Evolutionary conservation across 2,888 invertebrate species (phyloP).

Genomic region (Rambutsinella grinnellia): DNA sequence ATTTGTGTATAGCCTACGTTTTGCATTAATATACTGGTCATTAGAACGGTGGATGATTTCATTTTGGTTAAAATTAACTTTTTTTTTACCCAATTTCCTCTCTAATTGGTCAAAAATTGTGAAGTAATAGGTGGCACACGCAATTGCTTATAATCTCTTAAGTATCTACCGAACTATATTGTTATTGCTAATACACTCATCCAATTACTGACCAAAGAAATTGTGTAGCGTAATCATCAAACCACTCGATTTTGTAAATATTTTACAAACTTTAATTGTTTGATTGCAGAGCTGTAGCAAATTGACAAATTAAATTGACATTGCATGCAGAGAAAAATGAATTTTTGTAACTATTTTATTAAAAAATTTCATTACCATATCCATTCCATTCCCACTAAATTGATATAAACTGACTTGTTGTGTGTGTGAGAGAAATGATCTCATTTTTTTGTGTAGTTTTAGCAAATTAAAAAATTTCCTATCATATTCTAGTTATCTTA

Average conservation of each 20-base stretch:
- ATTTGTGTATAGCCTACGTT: no score
- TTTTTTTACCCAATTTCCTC: not conserved
- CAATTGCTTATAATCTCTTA: not conserved
- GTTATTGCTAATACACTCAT: constrained; percentile 2
- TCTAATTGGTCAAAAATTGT: not conserved
- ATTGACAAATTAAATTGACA: not conserved
- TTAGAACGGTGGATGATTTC: not conserved
- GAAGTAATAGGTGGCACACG: not conserved
- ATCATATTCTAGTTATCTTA: constrained; percentile 49
- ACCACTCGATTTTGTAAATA: no score
- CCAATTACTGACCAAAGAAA: constrained; percentile 8
- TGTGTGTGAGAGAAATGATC: not conserved
- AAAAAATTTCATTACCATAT: not conserved
- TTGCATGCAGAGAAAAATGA: not conserved
- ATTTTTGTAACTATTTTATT: not conserved
- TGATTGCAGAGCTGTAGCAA: no score
- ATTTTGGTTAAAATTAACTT: not conserved
- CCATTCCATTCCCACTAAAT: not conserved
- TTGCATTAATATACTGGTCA: no score
- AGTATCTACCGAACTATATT: not conserved
- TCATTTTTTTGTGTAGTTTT: not conserved
- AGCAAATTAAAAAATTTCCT: constrained; percentile 35
- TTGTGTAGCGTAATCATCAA: constrained; percentile 6
- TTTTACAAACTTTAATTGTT: no score
- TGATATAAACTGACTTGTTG: constrained; percentile 3